Conservation (phyloP, 1,140 invertebrate species). For the Bombus waltoni region DNA sequence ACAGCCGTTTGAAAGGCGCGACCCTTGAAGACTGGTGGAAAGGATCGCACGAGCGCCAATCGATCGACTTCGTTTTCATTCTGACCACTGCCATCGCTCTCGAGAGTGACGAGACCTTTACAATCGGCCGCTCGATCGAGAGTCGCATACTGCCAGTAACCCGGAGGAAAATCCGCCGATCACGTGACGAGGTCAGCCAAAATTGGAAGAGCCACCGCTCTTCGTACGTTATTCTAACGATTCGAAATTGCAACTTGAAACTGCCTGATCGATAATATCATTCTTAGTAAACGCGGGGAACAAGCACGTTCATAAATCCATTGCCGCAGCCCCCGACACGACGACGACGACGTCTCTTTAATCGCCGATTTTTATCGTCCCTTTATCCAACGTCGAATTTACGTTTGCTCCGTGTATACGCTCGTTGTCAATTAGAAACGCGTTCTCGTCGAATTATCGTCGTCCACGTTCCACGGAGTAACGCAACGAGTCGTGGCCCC, state of each 20-base stretch:
- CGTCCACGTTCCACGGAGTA: too few species aligned
- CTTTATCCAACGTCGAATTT: too few species aligned
- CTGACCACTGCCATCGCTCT: conserved; percentile 31
- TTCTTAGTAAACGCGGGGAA: not conserved
- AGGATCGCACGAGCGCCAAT: not conserved
- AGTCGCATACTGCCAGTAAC: conserved; percentile 28
- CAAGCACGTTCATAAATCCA: not conserved
- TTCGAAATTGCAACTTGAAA: conserved; percentile 38
- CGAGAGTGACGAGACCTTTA: conserved; percentile 5
- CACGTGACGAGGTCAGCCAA: conserved; percentile 30
- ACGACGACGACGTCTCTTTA: too few species aligned
- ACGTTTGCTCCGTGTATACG: too few species aligned
- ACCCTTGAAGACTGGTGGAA: conserved; percentile 24
- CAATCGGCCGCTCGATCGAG: conserved; percentile 13
- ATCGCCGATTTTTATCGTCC: too few species aligned
- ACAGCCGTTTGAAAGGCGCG: conserved; percentile 32
- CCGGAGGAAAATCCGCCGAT: not conserved
- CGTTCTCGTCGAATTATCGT: too few species aligned
- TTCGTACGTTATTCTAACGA: conserved; percentile 42
- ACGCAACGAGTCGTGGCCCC: too few species aligned
- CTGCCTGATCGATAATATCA: conserved; percentile 40
- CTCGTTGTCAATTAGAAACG: too few species aligned
- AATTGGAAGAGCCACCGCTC: conserved; percentile 3
- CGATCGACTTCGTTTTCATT: conserved; percentile 13
- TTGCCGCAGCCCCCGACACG: too few species aligned